A percentile compares a stretch with the other conserved stretches of the same genome.
These are phyloP conservation scores for Sphecodes monilicornis DNA, from an alignment of 2,888 invertebrate genomes.

Conservation along the genomic window DNA sequence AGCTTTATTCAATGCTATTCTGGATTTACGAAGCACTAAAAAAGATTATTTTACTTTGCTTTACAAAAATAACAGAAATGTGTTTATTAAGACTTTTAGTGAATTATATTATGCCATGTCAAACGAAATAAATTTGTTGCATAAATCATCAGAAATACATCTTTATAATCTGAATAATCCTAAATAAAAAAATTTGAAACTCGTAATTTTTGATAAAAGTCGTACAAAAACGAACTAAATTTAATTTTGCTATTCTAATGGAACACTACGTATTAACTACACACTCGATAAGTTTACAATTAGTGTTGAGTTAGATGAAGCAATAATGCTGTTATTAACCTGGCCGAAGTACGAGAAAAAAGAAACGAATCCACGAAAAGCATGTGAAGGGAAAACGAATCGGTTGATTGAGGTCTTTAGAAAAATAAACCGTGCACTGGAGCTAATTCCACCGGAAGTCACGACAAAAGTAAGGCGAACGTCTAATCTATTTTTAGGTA, in stretches of 20 bases:
- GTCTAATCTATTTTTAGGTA: slow-evolving; percentile 46
- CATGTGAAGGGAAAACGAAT: not conserved
- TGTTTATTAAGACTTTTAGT: not conserved
- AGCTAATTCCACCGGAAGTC: slow-evolving; percentile 10
- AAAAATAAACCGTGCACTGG: not conserved
- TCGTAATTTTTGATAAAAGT: not conserved
- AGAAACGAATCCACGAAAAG: not conserved
- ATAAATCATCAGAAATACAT: not conserved
- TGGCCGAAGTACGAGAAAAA: not conserved
- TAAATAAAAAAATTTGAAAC: not conserved
- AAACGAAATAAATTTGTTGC: too few relatives aligned
- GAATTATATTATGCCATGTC: not conserved
- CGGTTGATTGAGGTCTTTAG: not conserved
- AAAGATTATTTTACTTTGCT: too few relatives aligned
- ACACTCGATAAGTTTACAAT: not conserved
- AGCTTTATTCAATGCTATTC: not conserved
- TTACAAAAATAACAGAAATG: too few relatives aligned
- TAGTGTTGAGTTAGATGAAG: not conserved
- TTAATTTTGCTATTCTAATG: too few relatives aligned
- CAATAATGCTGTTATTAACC: not conserved
- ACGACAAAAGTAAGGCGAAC: slow-evolving; percentile 13
- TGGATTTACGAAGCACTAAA: too few relatives aligned
- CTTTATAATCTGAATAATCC: not conserved
- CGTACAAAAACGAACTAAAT: too few relatives aligned
- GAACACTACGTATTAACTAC: too few relatives aligned